Base-by-base conservation (phyloP, 1,140 invertebrate species). In the Penaeus chinensis region DNA sequence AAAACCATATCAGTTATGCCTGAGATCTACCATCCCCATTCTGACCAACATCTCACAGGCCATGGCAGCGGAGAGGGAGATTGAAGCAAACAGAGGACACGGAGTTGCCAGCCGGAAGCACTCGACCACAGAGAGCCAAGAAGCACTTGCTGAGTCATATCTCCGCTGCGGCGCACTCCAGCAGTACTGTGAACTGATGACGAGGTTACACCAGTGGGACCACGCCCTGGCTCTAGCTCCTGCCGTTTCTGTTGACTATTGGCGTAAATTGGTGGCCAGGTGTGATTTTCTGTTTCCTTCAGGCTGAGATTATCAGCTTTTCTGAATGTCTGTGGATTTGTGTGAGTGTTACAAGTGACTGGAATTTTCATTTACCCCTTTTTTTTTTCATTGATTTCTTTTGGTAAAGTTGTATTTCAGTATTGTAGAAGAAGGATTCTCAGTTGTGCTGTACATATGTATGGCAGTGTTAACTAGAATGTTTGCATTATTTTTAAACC, bases 151-250 rank as follows among this genome's bases (percentile, higher is more conserved):
- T 47, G 90, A 91, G 32, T 90, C 92, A 62, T 91, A 93, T 87
- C 90, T 93, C 10, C 87, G 91, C 60, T 90, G 92, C n/a, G 93
- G 93, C 18, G 92, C 93, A 89, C 82, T 93, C 2, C 92, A 92
- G 86, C 91, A 92, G 77, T 93, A 93, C 90, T 93, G 93, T 92
- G 93, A 93, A 90, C 87, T 93, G 4, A 92, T 93, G 90, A 91
- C 92, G 19, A 91, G 92, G 76, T 85, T 93, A 3, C 92, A 92
- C 63, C 91, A 93, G 91, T 93, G 93, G 93, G 91, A 93, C 80
- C 92, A 92, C 76, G 93, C 93, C 27, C 90, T 93, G 10, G 91
- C 92, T 74, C 89, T 93, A 24, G 92, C 93, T 22, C 93, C 93
- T n/a, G 92, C 91, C 60, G 93, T 93, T 0, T 93, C 93, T 10